These are phyloP conservation scores for Diadophis punctatus DNA, from an alignment of 2,113 vertebrate genomes.

Conservation along the genomic window DNA sequence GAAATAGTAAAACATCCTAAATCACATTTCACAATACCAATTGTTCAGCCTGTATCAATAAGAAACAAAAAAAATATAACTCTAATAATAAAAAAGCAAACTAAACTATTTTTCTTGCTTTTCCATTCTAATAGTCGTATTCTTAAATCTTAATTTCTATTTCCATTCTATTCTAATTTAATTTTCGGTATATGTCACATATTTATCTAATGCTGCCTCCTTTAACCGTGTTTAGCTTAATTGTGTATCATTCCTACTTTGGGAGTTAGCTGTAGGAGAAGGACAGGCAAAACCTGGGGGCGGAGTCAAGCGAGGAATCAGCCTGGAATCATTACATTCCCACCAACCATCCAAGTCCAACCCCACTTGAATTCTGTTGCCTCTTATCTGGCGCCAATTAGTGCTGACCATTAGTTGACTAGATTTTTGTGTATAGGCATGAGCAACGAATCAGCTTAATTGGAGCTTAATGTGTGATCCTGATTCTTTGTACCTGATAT, in stretches of 20 bases:
- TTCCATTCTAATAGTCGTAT: no score
- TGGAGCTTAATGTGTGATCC: not conserved
- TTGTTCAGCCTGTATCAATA: no score
- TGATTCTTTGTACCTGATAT: not conserved
- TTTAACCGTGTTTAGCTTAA: not conserved
- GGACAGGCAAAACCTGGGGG: not conserved
- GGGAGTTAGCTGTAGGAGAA: not conserved
- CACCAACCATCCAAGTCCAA: not conserved
- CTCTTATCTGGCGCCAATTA: not conserved
- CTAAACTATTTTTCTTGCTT: no score
- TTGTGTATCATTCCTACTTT: not conserved
- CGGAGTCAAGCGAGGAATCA: not conserved
- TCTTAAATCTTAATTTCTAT: no score
- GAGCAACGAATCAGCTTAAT: not conserved
- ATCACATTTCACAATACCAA: no score
- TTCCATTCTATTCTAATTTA: no score
- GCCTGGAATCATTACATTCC: not conserved
- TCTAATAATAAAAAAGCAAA: no score
- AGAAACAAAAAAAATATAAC: no score
- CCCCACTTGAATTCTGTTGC: not conserved
- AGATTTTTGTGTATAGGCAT: not conserved
- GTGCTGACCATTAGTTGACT: not conserved
- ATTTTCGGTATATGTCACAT: no score
- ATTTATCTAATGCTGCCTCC: no score
- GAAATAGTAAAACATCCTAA: no score